Base-by-base conservation (phyloP, 1,140 invertebrate genomes). In the Drosophila tristis region DNA sequence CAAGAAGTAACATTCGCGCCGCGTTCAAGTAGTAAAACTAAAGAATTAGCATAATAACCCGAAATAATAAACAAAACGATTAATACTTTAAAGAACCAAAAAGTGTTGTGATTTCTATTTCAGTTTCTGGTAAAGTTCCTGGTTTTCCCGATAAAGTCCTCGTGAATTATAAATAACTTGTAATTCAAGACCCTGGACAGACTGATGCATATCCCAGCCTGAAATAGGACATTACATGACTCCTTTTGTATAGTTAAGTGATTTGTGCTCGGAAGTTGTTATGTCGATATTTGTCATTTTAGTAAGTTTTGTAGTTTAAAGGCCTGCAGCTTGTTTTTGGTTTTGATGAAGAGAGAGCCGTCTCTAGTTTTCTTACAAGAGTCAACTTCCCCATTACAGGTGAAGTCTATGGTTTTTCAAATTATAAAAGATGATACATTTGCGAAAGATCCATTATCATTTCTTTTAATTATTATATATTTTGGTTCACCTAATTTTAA, bases 401-500 rank as follows among this genome's bases (percentile, higher is more conserved):
- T 16, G 16, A 16, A 16, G 16, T 16, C 16, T 16, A 16, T 16
- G 16, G 15, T 53, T 53, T 39, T 53, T 53, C 39, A 23, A 15
- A 53, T 53, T 29, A 29, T 9, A 31, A 53, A 53, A 11, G 15
- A n/a, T 39, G 31, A 53, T 13, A 53, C 31, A 2, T 53, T 29
- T 53, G 31, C 31, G 15, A 53, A 9, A 15, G 31, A 9, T 16
- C 15, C 13, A 23, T 53, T 53, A 8, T 35, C 16, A 26, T 53
- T 51, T 29, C 13, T 51, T 51, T 31, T 26, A 51, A 51, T 16
- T 26, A 51, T 15, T 15, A 29, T 51, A 26, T 51, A 51, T 51
- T 51, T 51, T 23, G 49, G 49, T 51, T 51, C 25, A 20, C 49
- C 49, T 26, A 51, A 20, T 51, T 31, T 65, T 26, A 4, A 26